A percentile compares a stretch with the other conserved stretches of the same genome.
Evolutionary conservation across 2,797 vertebrate genomes (phyloP).

Genomic region (Anomalospiza imberbis): DNA sequence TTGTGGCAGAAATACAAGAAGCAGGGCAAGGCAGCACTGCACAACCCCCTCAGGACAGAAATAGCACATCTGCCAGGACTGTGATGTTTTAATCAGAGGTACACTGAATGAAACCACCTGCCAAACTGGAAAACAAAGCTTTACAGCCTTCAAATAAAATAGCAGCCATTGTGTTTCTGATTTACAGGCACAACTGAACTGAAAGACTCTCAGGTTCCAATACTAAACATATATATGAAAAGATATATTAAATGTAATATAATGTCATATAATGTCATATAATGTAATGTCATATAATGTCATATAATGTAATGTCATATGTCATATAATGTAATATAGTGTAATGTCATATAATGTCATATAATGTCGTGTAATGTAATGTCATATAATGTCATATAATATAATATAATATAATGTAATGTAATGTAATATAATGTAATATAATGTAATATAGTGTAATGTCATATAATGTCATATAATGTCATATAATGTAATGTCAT

Average conservation of each 20-base stretch:
- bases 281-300: too few relatives aligned
- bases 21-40: background rate
- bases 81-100: background rate
- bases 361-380: too few relatives aligned
- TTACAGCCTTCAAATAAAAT: rapidly evolving
- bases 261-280: too few relatives aligned
- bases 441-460: background rate
- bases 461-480: background rate
- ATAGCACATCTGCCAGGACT: background rate
- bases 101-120: background rate
- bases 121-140: background rate
- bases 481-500: too few relatives aligned
- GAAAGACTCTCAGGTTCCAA: background rate
- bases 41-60: background rate
- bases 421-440: too few relatives aligned
- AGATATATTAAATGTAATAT: background rate
- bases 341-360: too few relatives aligned
- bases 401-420: too few relatives aligned
- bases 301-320: too few relatives aligned
- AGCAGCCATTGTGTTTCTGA: rapidly evolving
- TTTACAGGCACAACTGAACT: background rate
- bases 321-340: too few relatives aligned
- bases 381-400: too few relatives aligned
- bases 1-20: rapidly evolving
- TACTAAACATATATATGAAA: rapidly evolving